Conservation (phyloP, 2,113 vertebrate species). For the Pseudopodoces humilis region DNA sequence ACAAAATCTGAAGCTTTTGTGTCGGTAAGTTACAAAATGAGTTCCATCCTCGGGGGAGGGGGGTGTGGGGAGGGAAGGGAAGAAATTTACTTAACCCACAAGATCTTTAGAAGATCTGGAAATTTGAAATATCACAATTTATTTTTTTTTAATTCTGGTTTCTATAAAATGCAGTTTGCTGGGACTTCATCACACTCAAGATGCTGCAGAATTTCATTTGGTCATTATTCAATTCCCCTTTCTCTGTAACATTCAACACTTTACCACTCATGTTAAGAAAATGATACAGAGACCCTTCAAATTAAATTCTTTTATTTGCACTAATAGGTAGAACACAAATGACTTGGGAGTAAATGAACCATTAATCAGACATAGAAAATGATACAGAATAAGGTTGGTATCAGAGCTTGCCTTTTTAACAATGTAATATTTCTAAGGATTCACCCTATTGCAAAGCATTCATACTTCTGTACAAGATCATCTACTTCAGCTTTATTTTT, state of each 20-base stretch:
- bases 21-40: conserved; percentile 81
- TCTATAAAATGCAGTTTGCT: background rate
- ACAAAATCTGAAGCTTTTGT: conserved; percentile 85
- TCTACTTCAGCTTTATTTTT: background rate
- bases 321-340: background rate
- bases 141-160: background rate
- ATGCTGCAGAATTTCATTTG: background rate
- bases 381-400: background rate
- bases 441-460: background rate
- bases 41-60: background rate
- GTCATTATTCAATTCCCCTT: background rate
- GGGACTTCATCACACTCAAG: background rate
- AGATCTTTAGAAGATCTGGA: background rate
- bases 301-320: background rate
- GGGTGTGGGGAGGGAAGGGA: background rate
- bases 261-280: background rate
- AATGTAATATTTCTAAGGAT: background rate
- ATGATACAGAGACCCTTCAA: background rate
- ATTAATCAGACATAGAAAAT: background rate
- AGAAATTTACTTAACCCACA: background rate
- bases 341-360: background rate
- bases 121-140: background rate
- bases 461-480: background rate
- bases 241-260: background rate
- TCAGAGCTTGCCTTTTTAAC: background rate